These are phyloP conservation scores for Pomacea canaliculata DNA, from an alignment of 2,888 invertebrate species.

Conservation along the genomic window DNA sequence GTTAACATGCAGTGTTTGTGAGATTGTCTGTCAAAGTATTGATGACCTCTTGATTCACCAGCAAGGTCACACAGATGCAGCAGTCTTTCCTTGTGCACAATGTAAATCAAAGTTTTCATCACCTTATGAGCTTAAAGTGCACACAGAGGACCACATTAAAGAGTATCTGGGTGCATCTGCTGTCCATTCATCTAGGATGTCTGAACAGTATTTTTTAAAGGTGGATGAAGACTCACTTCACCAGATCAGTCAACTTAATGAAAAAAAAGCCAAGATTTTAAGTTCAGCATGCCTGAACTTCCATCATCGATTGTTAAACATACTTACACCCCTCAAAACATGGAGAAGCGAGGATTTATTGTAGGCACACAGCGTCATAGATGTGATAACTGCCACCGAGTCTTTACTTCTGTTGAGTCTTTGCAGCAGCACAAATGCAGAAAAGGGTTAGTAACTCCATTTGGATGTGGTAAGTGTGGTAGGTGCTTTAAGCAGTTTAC, in stretches of 20 bases:
- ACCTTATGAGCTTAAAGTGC: conserved; percentile 1
- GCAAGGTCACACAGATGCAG: neutral
- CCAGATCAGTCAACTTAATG: neutral
- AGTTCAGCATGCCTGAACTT: too few species aligned
- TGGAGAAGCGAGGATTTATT: too few species aligned
- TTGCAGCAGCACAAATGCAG: conserved; percentile 20
- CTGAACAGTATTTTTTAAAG: conserved; percentile 9
- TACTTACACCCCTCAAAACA: too few species aligned
- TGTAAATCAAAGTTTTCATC: conserved; percentile 8
- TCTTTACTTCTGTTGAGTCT: conserved; percentile 11
- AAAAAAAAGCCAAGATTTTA: neutral
- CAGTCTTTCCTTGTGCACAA: conserved; percentile 7
- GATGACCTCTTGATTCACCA: neutral
- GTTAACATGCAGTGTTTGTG: neutral
- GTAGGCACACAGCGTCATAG: neutral
- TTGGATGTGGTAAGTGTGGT: conserved; percentile 20
- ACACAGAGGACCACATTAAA: conserved; percentile 3
- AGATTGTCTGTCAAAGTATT: neutral
- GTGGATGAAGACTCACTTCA: neutral
- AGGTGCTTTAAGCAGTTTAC: conserved; percentile 12
- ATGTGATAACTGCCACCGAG: conserved; percentile 3
- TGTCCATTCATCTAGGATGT: conserved; percentile 3
- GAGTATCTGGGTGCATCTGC: too few species aligned
- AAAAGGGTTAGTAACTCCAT: conserved; percentile 15
- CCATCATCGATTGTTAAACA: too few species aligned